Evolutionary conservation across 2,113 vertebrate species (phyloP).

Genomic region (Pollimyrus isidori): DNA sequence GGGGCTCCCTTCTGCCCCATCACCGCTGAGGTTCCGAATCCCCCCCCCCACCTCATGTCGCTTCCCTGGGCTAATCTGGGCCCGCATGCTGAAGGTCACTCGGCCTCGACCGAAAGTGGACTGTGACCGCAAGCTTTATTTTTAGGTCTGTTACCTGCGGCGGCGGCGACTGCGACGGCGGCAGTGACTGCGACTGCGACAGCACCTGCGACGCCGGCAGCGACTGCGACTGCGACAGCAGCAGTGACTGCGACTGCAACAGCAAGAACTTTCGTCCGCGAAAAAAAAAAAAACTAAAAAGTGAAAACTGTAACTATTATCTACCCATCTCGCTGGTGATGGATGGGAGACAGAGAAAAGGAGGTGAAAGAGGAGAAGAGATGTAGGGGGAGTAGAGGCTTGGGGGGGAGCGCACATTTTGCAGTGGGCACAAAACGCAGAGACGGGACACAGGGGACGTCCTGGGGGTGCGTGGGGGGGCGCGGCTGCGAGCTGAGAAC

Average conservation of each 20-base stretch:
- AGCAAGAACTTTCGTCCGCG: not conserved
- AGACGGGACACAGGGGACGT: not conserved
- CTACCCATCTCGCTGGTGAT: not conserved
- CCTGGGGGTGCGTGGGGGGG: too few species aligned
- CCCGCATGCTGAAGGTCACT: not conserved
- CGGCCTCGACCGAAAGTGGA: not conserved
- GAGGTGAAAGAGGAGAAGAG: not conserved
- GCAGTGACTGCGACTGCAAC: not conserved
- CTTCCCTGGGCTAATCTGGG: not conserved
- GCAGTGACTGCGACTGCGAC: not conserved
- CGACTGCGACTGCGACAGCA: not conserved
- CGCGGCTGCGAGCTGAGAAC: not conserved
- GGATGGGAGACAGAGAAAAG: not conserved
- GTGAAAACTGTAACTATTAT: not conserved
- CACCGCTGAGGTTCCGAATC: not conserved
- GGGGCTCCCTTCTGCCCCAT: not conserved
- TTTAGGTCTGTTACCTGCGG: conserved; percentile 6
- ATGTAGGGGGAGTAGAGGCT: not conserved
- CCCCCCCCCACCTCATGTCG: not conserved
- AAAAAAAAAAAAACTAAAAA: not conserved
- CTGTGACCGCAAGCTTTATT: conserved; percentile 4
- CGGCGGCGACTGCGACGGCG: not conserved
- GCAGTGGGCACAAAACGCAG: not conserved
- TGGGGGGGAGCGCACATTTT: too few species aligned
- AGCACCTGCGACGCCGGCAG: not conserved